phyloP scores from a whole-genome alignment of 2,797 vertebrate species.

The Enteromius paludinosus region DNA sequence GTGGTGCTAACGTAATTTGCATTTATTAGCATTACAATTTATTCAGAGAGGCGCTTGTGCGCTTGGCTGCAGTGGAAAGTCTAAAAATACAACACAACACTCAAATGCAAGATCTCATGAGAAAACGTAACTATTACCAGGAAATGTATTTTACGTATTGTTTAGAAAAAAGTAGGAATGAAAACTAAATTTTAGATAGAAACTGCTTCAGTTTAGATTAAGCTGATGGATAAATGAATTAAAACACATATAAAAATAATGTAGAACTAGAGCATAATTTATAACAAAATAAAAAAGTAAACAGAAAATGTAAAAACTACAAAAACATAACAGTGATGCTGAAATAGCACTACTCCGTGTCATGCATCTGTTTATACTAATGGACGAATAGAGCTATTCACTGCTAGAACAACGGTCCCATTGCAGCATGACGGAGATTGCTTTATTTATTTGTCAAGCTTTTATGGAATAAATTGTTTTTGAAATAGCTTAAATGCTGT shows the following conservation, averaged over 20 bases:
- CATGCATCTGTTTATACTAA: background rate
- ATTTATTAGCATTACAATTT: slow-evolving; percentile 20
- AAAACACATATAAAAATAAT: too few relatives aligned
- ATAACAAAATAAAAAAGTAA: background rate
- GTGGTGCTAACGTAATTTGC: background rate
- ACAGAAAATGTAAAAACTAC: background rate
- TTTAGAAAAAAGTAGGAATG: background rate
- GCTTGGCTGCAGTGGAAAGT: background rate
- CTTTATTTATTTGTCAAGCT: background rate
- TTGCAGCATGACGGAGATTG: background rate
- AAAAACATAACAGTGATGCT: too few relatives aligned
- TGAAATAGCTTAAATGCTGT: background rate
- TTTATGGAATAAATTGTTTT: background rate
- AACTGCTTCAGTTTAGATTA: background rate
- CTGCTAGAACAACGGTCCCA: background rate
- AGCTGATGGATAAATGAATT: background rate
- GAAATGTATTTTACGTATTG: background rate
- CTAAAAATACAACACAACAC: slow-evolving; percentile 12
- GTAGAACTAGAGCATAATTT: background rate
- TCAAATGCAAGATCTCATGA: background rate
- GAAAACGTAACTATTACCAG: background rate
- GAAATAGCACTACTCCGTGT: background rate
- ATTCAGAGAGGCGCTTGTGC: slow-evolving; percentile 14
- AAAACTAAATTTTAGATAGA: background rate
- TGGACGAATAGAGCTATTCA: slow-evolving; percentile 10